Evolutionary conservation across 2,797 vertebrate genomes (phyloP).

Genomic region (Gallinago nigripennis): DNA sequence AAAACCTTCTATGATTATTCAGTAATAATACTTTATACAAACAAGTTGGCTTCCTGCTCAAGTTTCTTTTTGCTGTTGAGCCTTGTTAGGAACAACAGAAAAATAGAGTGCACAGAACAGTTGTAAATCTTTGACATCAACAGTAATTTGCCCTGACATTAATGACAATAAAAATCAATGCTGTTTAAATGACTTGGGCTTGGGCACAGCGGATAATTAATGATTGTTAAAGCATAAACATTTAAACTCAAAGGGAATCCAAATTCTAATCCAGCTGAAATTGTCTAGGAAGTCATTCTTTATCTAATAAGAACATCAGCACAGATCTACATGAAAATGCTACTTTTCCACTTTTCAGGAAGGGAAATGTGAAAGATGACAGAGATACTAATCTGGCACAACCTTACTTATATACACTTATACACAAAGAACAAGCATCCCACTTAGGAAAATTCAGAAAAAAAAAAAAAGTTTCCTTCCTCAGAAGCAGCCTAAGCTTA

Average conservation of each 20-base stretch:
- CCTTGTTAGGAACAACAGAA: background rate
- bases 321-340: background rate
- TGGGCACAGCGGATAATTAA: slow-evolving; percentile 4
- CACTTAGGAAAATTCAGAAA: background rate
- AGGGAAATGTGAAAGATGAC: background rate
- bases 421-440: background rate
- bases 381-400: background rate
- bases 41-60: background rate
- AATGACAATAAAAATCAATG: slow-evolving; percentile 37
- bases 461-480: background rate
- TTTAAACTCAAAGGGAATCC: background rate
- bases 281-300: background rate
- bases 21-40: background rate
- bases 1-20: background rate
- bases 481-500: background rate
- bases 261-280: background rate
- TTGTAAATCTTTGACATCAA: background rate
- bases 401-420: background rate
- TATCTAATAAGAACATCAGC: background rate
- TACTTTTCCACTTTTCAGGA: background rate
- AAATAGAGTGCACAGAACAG: background rate
- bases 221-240: background rate
- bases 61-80: background rate
- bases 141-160: slow-evolving; percentile 16
- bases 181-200: slow-evolving; percentile 16